Conservation (phyloP, 2,888 invertebrate species). For the Emmelina monodactyla region DNA sequence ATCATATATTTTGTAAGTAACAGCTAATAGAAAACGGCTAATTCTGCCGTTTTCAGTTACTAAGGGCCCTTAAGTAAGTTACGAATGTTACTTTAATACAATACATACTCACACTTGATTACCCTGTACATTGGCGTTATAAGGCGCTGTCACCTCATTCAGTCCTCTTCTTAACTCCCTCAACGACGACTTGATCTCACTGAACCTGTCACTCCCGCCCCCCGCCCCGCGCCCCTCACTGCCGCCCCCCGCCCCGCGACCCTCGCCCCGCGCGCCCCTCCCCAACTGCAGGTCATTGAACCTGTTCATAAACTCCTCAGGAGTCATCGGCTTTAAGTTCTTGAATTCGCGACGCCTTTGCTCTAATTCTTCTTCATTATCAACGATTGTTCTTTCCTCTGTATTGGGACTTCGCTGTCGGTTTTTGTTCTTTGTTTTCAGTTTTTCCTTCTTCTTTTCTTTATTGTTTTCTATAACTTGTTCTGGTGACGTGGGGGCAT, state of each 20-base stretch:
- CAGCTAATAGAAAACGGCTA: too few species aligned
- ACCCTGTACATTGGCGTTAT: constrained; percentile 22
- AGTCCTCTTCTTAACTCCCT: constrained; percentile 41
- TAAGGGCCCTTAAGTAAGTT: too few species aligned
- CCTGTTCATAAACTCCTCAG: constrained; percentile 36
- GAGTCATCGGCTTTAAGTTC: constrained; percentile 41
- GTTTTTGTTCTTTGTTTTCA: too few species aligned
- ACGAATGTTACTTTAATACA: too few species aligned
- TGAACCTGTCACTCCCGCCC: constrained; percentile 31
- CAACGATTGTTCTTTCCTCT: too few species aligned
- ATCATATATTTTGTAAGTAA: too few species aligned
- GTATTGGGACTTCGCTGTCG: too few species aligned
- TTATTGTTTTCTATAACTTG: too few species aligned
- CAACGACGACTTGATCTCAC: constrained; percentile 47
- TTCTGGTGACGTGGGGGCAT: too few species aligned
- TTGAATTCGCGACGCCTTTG: constrained; percentile 13
- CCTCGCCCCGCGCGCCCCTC: constrained; percentile 6
- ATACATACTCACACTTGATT: not conserved
- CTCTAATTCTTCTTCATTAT: not conserved
- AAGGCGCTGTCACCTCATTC: constrained; percentile 54
- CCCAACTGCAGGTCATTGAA: constrained; percentile 32
- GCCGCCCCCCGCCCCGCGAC: not conserved
- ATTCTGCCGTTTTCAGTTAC: too few species aligned
- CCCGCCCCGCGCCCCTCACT: too few species aligned
- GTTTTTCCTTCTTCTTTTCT: too few species aligned